phyloP scores from a whole-genome alignment of 2,113 vertebrate species.

The Capreolus pygargus region DNA sequence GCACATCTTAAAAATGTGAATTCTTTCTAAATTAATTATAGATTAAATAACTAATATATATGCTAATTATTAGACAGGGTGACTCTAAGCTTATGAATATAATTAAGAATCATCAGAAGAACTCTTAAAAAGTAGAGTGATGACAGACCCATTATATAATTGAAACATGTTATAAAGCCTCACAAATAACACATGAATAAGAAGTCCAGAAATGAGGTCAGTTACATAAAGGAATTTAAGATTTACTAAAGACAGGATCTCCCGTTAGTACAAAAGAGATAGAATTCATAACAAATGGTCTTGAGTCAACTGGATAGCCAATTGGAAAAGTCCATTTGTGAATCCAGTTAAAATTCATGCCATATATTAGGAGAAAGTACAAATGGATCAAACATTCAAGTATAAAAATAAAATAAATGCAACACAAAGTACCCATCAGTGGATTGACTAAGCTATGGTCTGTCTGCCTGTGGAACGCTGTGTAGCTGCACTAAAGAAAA shows the following conservation, averaged over 20 bases:
- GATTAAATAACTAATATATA: not conserved
- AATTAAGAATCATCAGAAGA: constrained; percentile 17
- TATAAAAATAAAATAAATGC: not conserved
- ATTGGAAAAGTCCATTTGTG: not conserved
- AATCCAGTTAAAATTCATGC: not conserved
- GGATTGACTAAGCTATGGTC: not conserved
- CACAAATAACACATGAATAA: not conserved
- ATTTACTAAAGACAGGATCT: not conserved
- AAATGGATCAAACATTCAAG: not conserved
- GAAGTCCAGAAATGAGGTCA: not conserved
- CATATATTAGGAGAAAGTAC: not conserved
- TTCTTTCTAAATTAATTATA: not conserved
- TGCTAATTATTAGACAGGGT: not conserved
- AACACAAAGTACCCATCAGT: not conserved
- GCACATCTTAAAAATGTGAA: not conserved
- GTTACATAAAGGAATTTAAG: not conserved
- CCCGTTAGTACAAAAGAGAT: not conserved
- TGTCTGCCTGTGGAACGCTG: not conserved
- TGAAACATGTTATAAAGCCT: not conserved
- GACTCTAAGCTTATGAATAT: not conserved
- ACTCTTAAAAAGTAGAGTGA: not conserved
- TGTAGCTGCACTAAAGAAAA: not conserved
- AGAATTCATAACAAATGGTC: not conserved
- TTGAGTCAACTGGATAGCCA: not conserved
- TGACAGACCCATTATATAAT: not conserved